Evolutionary conservation across 2,888 invertebrate genomes (phyloP), one percentile per base, ranked within the genome.

Genomic region (Anagyrus pseudococci): DNA sequence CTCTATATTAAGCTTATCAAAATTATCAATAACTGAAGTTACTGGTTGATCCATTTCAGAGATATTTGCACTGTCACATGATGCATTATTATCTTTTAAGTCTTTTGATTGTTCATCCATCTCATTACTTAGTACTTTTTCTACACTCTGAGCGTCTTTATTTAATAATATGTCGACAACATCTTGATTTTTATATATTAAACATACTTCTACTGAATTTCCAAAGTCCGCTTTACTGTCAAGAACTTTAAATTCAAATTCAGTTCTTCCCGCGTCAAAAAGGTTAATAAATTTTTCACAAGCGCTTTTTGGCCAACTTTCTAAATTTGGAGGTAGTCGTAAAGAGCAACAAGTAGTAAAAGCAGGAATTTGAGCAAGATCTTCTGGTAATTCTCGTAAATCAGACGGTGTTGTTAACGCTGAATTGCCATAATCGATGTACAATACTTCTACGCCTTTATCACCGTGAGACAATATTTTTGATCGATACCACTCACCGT

Each of bases 371-470:
- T 81, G 76, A 33, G 85, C 84, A 1, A 90, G 83, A 53, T 87
- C 85, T 26, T 86, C 84, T 0, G 89, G 87, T 10, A 90, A 81
- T 67, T 83, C 82, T 50, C 87, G 82, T 20, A 89, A 75, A 72
- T 88, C 86, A 6, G 57, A 67, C 0, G 44, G 25, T 2, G 41
- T 37, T 17, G 86, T 84, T 3, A 85, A 79, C 0, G 85, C 85
- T 0, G 85, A 85, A 72, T 89, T 89, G 4, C 90, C 90, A 70
- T 88, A 89, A 75, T 90, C 90, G 78, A 89, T 86, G 72, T 88
- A 89, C 0, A 86, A 77, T 0, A 89, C 89, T 72, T 88, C 85
- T 0, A 84, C 86, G 1, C 84, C 84, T 19, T 85, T 83, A 0
- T 85, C 85, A 1, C 84, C 83, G 50, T 84, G 83, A 0, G 77